Conservation (phyloP, 2,888 invertebrate species). For the Deilephila elpenor region DNA sequence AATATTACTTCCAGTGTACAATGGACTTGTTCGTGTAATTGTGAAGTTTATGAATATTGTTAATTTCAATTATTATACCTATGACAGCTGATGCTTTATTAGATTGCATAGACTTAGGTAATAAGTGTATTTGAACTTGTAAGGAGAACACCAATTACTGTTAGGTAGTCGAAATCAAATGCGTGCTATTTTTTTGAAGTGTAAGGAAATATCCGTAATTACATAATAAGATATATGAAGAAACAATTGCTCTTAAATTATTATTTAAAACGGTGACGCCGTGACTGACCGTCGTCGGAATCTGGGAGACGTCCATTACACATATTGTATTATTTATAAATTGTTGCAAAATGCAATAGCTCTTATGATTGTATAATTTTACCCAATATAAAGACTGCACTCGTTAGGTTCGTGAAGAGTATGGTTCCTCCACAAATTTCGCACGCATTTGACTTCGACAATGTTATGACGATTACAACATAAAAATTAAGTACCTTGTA, state of each 20-base stretch:
- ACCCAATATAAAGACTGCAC: neutral
- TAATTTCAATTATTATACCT: conserved; percentile 10
- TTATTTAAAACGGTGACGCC: no score
- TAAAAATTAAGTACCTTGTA: conserved; percentile 35
- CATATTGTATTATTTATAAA: no score
- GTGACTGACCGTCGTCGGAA: no score
- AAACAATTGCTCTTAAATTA: neutral
- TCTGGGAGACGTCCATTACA: no score
- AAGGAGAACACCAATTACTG: conserved; percentile 70
- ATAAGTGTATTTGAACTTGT: conserved; percentile 49
- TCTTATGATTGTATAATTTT: no score
- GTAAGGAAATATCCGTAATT: no score
- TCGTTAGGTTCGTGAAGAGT: neutral
- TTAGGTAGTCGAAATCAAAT: conserved; percentile 40
- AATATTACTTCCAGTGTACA: conserved; percentile 27
- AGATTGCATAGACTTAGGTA: conserved; percentile 28
- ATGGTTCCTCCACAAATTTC: neutral
- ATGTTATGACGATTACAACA: conserved; percentile 31
- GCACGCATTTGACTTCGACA: conserved; percentile 34
- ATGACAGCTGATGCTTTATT: conserved; percentile 13
- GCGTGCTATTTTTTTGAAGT: conserved; percentile 30
- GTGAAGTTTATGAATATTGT: neutral
- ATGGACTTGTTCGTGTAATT: conserved; percentile 12
- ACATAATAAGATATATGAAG: neutral
- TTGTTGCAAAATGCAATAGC: no score